Percentiles rank a stretch among this genome's conserved stretches.
Conservation (phyloP, 2,888 invertebrate species). For the Sthenelais limicola region DNA sequence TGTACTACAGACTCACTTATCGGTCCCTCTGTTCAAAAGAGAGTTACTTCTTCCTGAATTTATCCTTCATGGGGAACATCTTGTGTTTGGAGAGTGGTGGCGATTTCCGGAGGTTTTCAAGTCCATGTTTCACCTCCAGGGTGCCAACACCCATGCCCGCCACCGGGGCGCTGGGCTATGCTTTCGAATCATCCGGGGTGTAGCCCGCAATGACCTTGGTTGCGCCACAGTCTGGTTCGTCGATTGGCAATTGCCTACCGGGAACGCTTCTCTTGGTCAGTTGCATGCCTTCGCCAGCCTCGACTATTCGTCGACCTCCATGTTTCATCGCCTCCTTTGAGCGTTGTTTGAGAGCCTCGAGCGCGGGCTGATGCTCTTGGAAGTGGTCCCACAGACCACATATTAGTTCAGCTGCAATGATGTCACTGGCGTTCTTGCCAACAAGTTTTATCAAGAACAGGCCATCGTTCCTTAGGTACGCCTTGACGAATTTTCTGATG, state of each 20-base stretch:
- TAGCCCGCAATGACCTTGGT: slow-evolving; percentile 21
- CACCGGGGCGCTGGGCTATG: not conserved
- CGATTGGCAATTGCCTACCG: slow-evolving; percentile 3
- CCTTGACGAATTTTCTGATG: slow-evolving; percentile 46
- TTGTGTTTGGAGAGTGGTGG: too few relatives aligned
- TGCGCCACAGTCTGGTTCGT: slow-evolving; percentile 20
- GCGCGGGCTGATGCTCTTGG: slow-evolving; percentile 20
- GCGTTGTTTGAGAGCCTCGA: slow-evolving; percentile 29
- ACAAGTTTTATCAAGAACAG: slow-evolving; percentile 53
- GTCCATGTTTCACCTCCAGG: not conserved
- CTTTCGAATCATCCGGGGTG: slow-evolving; percentile 21
- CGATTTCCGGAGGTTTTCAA: not conserved
- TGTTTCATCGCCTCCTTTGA: slow-evolving; percentile 35
- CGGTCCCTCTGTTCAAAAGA: too few relatives aligned
- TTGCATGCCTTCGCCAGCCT: slow-evolving; percentile 32
- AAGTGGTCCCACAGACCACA: slow-evolving; percentile 50
- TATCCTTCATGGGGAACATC: too few relatives aligned
- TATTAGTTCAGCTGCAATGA: slow-evolving; percentile 53
- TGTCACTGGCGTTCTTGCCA: slow-evolving; percentile 53
- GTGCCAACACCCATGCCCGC: too few relatives aligned
- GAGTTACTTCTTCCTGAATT: too few relatives aligned
- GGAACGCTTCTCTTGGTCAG: slow-evolving; percentile 17
- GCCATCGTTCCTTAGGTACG: slow-evolving; percentile 51
- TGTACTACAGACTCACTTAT: too few relatives aligned
- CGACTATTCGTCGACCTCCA: slow-evolving; percentile 10